Evolutionary conservation across 2,113 vertebrate species (phyloP).

Genomic region (Dendropsophus ebraccatus): DNA sequence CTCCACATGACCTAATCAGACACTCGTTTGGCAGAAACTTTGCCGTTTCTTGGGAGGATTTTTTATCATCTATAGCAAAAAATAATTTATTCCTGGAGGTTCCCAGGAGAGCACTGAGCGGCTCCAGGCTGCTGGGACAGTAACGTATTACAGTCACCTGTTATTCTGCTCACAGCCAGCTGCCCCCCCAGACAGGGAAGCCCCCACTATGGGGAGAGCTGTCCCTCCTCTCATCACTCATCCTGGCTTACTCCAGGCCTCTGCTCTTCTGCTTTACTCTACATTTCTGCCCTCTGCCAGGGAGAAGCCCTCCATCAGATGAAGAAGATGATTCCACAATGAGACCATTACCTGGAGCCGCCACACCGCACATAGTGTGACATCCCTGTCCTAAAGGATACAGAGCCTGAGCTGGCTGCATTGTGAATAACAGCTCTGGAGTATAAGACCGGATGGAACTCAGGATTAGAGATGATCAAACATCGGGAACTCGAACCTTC

Average conservation of each 20-base stretch:
- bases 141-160: slow-evolving; percentile 61
- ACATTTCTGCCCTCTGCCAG: too few species aligned
- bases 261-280: too few species aligned
- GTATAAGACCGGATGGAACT: too few species aligned
- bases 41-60: slow-evolving; percentile 43
- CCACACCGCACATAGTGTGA: too few species aligned
- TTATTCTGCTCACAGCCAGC: slow-evolving; percentile 58
- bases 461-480: too few species aligned
- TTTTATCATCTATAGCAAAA: slow-evolving; percentile 13
- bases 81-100: slow-evolving; percentile 57
- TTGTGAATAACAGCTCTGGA: too few species aligned
- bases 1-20: slow-evolving; percentile 10
- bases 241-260: background rate
- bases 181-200: slow-evolving; percentile 45
- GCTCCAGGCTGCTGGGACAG: background rate
- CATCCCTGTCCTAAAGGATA: too few species aligned
- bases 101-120: slow-evolving; percentile 54
- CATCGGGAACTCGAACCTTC: too few species aligned
- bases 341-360: too few species aligned
- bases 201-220: slow-evolving; percentile 34
- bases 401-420: too few species aligned
- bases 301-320: too few species aligned
- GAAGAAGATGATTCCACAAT: too few species aligned
- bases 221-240: background rate
- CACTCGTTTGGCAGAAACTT: background rate